phyloP scores from a whole-genome alignment of 2,888 invertebrate genomes.

The Drosophila percnosoma region DNA sequence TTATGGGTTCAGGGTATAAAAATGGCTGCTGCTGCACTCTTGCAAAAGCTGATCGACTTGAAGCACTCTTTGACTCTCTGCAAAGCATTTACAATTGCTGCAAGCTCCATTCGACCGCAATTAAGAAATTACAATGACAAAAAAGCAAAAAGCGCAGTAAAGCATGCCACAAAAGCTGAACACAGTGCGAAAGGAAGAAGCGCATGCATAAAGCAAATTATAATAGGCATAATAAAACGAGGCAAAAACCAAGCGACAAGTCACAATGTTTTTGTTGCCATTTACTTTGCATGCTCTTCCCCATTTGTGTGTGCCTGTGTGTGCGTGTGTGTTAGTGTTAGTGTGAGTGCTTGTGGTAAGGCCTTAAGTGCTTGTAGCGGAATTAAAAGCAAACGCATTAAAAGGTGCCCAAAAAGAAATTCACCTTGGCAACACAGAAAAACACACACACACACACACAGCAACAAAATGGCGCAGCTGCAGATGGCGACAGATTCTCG shows the following conservation, averaged over 20 bases:
- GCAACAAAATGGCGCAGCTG: conserved; percentile 74
- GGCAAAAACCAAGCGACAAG: conserved; percentile 68
- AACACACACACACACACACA: conserved; percentile 20
- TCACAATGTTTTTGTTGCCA: conserved; percentile 67
- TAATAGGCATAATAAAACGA: conserved; percentile 78
- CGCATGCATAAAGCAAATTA: conserved; percentile 78
- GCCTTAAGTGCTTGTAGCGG: conserved; percentile 71
- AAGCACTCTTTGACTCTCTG: not conserved
- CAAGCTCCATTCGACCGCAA: conserved; percentile 57
- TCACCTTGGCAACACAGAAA: conserved; percentile 66
- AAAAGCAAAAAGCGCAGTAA: conserved; percentile 50
- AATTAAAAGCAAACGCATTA: conserved; percentile 79
- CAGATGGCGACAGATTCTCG: conserved; percentile 59
- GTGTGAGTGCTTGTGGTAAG: conserved; percentile 49
- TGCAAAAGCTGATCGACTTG: conserved; percentile 25
- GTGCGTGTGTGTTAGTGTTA: conserved; percentile 8
- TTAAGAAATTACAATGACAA: conserved; percentile 64
- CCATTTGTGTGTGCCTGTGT: not conserved
- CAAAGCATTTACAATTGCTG: conserved; percentile 20
- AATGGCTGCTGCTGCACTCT: not conserved
- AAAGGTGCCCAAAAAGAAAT: conserved; percentile 78
- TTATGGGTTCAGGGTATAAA: too few species aligned
- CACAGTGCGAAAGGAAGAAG: conserved; percentile 31
- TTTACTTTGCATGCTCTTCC: conserved; percentile 65
- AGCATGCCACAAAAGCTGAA: conserved; percentile 54